Percentiles rank a stretch among this genome's conserved stretches.
These are phyloP conservation scores for Brenthis daphne DNA, from an alignment of 2,888 invertebrate species.

Conservation along the genomic window DNA sequence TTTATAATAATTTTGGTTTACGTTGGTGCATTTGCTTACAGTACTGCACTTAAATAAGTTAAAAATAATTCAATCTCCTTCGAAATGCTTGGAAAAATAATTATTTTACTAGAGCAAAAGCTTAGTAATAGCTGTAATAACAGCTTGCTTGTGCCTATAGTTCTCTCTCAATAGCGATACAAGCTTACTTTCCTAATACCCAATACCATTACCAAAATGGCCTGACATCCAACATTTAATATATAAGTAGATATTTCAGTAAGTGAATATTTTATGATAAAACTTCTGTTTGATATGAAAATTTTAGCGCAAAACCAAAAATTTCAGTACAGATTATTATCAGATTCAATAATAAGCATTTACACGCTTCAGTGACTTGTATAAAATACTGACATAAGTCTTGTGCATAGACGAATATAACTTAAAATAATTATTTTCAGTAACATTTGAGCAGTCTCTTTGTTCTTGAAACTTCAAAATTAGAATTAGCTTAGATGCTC, in stretches of 20 bases:
- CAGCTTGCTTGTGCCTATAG: conserved; percentile 1
- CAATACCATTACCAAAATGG: conserved; percentile 13
- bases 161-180: neutral
- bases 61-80: conserved; percentile 3
- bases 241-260: neutral
- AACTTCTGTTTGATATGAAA: too few species aligned
- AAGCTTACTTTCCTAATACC: conserved; percentile 14
- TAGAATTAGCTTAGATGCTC: too few species aligned
- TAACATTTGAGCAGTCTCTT: too few species aligned
- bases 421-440: too few species aligned
- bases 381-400: neutral
- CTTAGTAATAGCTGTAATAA: neutral
- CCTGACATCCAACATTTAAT: neutral
- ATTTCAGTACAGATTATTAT: too few species aligned
- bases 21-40: conserved; percentile 6
- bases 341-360: neutral
- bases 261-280: too few species aligned
- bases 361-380: neutral
- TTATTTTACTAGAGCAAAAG: neutral
- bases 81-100: neutral
- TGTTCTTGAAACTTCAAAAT: too few species aligned
- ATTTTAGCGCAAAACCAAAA: too few species aligned
- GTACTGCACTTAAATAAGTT: conserved; percentile 7
- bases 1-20: conserved; percentile 11
- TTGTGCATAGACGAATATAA: neutral